Percentiles rank a stretch among this genome's conserved stretches.
These are phyloP conservation scores for Echinarachnius parma DNA, from an alignment of 53 echinoderm and acorn worm genomes.

Conservation along the genomic window DNA sequence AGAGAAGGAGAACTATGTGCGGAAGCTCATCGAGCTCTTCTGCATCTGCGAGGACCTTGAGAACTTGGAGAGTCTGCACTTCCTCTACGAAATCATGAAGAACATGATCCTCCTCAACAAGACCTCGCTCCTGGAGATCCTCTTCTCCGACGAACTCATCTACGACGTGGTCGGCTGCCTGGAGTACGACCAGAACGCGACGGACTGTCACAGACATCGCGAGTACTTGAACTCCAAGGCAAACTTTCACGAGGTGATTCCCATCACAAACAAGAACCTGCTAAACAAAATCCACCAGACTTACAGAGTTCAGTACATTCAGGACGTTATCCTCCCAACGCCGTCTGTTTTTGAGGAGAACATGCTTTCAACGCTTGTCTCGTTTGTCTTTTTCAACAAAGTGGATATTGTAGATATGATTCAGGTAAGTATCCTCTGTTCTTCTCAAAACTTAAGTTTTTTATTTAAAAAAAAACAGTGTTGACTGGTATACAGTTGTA, in stretches of 20 bases:
- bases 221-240: slow-evolving; percentile 97
- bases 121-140: slow-evolving; percentile 89
- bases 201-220: slow-evolving; percentile 76
- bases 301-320: slow-evolving; percentile 99
- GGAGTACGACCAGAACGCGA: slow-evolving; percentile 79
- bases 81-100: slow-evolving; percentile 94
- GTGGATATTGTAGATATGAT: slow-evolving; percentile 99
- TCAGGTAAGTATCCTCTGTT: no score
- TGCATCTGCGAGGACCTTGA: slow-evolving; percentile 97
- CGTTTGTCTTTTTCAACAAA: slow-evolving; percentile 99
- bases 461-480: no score
- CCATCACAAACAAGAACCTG: slow-evolving; percentile 91
- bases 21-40: slow-evolving; percentile 87
- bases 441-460: no score
- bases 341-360: slow-evolving; percentile 99
- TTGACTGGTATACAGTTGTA: no score
- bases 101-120: slow-evolving; percentile 93
- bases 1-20: slow-evolving; percentile 89
- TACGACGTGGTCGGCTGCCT: slow-evolving; percentile 91
- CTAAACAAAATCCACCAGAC: slow-evolving; percentile 99
- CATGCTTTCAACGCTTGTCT: slow-evolving; percentile 89
- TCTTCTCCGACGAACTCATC: slow-evolving; percentile 96
- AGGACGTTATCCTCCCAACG: slow-evolving; percentile 94
- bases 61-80: slow-evolving; percentile 86
- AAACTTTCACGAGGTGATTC: slow-evolving; percentile 89